A percentile compares a stretch with the other conserved stretches of the same genome.
These are phyloP conservation scores for Mesochorus sp. DNA, from an alignment of 2,888 invertebrate genomes.

Conservation along the genomic window DNA sequence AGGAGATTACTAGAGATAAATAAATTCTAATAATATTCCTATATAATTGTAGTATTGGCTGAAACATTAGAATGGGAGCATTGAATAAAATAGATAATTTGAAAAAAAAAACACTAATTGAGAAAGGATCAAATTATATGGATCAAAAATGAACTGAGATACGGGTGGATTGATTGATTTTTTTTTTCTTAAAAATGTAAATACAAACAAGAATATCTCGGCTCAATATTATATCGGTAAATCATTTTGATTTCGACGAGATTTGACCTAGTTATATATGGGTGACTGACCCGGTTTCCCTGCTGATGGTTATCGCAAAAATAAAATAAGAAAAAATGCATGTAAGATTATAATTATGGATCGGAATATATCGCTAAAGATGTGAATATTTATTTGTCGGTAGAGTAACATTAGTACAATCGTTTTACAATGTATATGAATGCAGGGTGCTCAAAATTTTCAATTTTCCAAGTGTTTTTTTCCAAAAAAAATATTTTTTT, in stretches of 20 bases:
- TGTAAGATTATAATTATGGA: slow-evolving; percentile 6
- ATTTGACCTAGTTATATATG: slow-evolving; percentile 80
- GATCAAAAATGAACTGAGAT: slow-evolving; percentile 23
- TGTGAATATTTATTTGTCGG: too few species aligned
- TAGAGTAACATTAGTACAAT: too few species aligned
- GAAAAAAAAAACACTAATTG: not conserved
- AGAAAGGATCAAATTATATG: not conserved
- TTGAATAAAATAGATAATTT: too few species aligned
- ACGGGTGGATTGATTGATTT: not conserved
- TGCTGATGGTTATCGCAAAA: slow-evolving; percentile 13
- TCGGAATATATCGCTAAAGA: too few species aligned
- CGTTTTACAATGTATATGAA: too few species aligned
- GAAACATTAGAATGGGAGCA: too few species aligned
- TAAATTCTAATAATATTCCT: too few species aligned
- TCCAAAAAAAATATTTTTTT: too few species aligned
- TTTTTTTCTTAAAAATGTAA: slow-evolving; percentile 4
- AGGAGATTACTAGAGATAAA: too few species aligned
- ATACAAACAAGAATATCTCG: slow-evolving; percentile 19
- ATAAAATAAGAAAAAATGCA: not conserved
- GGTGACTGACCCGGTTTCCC: slow-evolving; percentile 78
- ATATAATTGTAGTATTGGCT: too few species aligned
- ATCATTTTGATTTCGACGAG: slow-evolving; percentile 41
- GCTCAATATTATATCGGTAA: slow-evolving; percentile 18
- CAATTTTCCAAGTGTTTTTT: too few species aligned
- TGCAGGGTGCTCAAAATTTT: too few species aligned